Base-by-base conservation (phyloP, 2,797 vertebrate genomes). In the Hephaestus fuliginosus region DNA sequence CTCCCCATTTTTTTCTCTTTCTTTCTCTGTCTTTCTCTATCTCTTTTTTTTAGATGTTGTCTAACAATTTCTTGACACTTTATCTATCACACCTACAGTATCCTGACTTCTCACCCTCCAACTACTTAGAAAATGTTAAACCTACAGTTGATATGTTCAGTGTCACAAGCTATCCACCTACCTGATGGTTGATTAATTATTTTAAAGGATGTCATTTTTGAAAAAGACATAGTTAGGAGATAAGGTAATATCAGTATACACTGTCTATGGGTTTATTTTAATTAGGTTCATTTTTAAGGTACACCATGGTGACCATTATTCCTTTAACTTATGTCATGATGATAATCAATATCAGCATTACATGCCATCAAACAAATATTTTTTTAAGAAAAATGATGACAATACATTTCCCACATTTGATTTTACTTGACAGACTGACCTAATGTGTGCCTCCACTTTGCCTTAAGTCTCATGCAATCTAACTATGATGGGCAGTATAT, bases 281-380 rank as follows among this genome's bases (percentile, higher is more conserved):
- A 30, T 15, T 3, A 5, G 4, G n/a, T 39, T 43, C 0, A 48
- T 33, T 41, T 41, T 28, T 61, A 20, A 60, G 22, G 20, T 2
- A 33, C 53, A 30, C 41, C 20, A 30, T 60, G 1, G 62, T 41
- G 20, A 39, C 0, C 2, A 66, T 69, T 39, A 55, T 44, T 25
- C 4, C 0, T 49, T 22, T n/a, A 39, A 6, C 0, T 18, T 61
- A 14, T 67, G 63, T 22, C 10, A 74, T 14, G 0, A 56, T 75
- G 15, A 65, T 44, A 49, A 25, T 30, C 2, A 44, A 51, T 74
- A 51, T 8, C 55, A 2, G 13, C 10, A 41, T 46, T 11, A 6
- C 25, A 44, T 56, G 1, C n/a, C 9, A 17, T 58, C 20, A 65
- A 66, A 43, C 9, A 44, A 69, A 63, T 62, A 53, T 41, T 76